Evolutionary conservation across 1,140 invertebrate genomes (phyloP), one percentile per base, ranked within the genome.

Genomic region (Nasonia giraulti): DNA sequence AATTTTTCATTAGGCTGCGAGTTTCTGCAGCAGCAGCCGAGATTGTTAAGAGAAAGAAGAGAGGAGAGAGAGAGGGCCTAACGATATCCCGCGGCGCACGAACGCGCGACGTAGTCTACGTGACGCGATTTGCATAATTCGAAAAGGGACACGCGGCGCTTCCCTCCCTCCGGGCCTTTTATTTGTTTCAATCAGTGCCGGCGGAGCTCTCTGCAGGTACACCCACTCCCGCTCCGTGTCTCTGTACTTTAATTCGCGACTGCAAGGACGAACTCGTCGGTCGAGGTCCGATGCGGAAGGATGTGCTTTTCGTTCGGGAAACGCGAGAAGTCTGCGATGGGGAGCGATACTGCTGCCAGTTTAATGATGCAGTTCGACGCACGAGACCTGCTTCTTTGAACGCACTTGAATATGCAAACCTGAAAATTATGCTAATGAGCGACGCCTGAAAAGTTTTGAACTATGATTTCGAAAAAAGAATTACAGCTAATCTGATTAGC

Each of bases 121-220:
- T 85, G 78, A 81, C 68, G 23, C 11, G 7, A 76, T 85, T 85
- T 80, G 71, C 78, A 85, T 85, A 85, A 85, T 85, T 85, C 40
- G 78, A 69, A 80, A 75, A 80, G 73, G 71, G 78, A 80, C 50
- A 33, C 37, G 37, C 44, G 23, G 23, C 68, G 68, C 68, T 14
- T 71, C 68, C 14, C 68, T 27, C 68, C 31, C 55, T 44, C 68
- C 50, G 5, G 31, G 10, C 47, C 71, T 80, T 80, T 85, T 80
- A 80, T 85, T 85, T 85, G 83, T 85, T 85, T 85, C 78, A 80
- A 85, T 85, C 83, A 76, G 78, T 74, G 68, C n/a, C 12, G 20
- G 33, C 12, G 20, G 33, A 8, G 1, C 76, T 69, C 17, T 50
- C 33, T 20, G 8, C 6, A 20, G 14, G 14, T 62, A 20, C 1